A percentile compares a stretch with the other conserved stretches of the same genome.
Evolutionary conservation across 1,140 invertebrate genomes (phyloP).

Genomic region (Nixonia krombeini): DNA sequence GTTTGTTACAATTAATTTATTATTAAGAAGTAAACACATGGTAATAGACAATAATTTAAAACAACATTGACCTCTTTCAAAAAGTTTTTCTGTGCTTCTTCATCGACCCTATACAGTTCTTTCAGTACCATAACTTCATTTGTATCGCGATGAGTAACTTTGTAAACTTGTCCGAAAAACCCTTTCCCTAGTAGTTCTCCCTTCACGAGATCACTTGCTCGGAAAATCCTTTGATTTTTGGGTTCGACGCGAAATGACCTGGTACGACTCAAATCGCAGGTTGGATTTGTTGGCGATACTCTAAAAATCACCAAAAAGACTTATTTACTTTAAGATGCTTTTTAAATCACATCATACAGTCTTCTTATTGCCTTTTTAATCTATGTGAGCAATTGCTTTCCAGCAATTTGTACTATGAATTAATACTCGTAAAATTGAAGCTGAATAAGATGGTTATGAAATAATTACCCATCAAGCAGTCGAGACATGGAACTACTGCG

Average conservation of each 20-base stretch:
- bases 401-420: no score
- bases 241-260: conserved; percentile 90
- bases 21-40: no score
- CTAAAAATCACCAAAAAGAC: no score
- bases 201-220: conserved; percentile 89
- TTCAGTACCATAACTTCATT: conserved; percentile 96
- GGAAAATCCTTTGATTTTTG: conserved; percentile 87
- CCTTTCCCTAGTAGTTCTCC: conserved; percentile 92
- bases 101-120: conserved; percentile 92
- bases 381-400: no score
- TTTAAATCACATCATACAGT: no score
- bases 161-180: conserved; percentile 93
- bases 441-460: neutral
- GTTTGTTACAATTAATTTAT: no score
- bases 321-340: no score
- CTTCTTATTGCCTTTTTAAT: no score
- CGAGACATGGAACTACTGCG: conserved; percentile 88
- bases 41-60: no score
- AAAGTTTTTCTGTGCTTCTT: conserved; percentile 94
- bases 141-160: conserved; percentile 91
- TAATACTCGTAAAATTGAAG: conserved; percentile 3
- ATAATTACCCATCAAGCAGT: conserved; percentile 80
- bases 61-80: conserved; percentile 96
- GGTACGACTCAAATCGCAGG: conserved; percentile 84
- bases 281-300: conserved; percentile 61